Evolutionary conservation across 2,113 vertebrate species (phyloP).

Genomic region (Thamnophis sirtalis): DNA sequence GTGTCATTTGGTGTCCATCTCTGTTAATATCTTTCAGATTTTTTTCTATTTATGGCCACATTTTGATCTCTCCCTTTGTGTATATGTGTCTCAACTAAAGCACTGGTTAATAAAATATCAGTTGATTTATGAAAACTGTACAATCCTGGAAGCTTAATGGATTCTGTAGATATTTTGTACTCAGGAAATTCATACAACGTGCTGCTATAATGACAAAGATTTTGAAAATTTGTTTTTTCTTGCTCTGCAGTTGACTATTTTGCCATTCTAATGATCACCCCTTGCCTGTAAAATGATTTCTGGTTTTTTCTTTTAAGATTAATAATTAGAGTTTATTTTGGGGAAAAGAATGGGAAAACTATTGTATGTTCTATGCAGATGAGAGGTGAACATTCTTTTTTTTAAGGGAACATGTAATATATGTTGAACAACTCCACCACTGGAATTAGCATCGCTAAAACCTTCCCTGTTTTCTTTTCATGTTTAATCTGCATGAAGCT

Average conservation of each 20-base stretch:
- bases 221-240: neutral
- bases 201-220: neutral
- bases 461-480: neutral
- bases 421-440: neutral
- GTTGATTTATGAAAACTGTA: neutral
- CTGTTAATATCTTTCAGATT: neutral
- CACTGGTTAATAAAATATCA: neutral
- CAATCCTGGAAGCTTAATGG: neutral
- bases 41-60: neutral
- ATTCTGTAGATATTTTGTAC: neutral
- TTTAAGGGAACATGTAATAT: neutral
- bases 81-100: neutral
- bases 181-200: neutral
- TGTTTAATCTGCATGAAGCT: neutral
- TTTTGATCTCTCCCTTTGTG: neutral
- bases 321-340: slow-evolving; percentile 7
- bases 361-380: neutral
- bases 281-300: neutral
- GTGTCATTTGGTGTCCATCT: neutral
- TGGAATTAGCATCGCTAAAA: neutral
- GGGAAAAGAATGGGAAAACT: neutral
- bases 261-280: neutral
- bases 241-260: neutral
- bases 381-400: neutral
- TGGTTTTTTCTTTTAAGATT: slow-evolving; percentile 10